phyloP scores from a whole-genome alignment of 2,888 invertebrate species.

The Odiellus spinosus region DNA sequence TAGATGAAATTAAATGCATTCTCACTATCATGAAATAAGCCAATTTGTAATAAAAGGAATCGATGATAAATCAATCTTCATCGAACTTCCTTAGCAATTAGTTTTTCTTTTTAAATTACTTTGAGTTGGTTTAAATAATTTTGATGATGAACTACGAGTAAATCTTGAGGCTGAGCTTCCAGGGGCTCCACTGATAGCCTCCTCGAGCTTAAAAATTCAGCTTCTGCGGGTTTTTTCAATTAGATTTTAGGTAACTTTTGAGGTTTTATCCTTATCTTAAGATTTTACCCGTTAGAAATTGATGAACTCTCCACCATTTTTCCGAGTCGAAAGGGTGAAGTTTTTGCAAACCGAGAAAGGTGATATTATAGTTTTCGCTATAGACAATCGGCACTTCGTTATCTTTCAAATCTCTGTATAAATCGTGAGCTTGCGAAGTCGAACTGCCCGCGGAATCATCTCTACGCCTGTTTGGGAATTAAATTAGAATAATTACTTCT shows the following conservation, averaged over 20 bases:
- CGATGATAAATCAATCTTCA: too few relatives aligned
- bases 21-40: too few relatives aligned
- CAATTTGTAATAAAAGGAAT: too few relatives aligned
- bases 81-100: too few relatives aligned
- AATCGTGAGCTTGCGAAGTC: too few relatives aligned
- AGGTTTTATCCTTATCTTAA: not conserved
- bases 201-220: conserved; percentile 40
- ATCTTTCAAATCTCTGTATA: conserved; percentile 20
- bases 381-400: conserved; percentile 64
- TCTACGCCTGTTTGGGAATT: too few relatives aligned
- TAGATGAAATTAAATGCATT: too few relatives aligned
- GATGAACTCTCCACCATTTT: conserved; percentile 61
- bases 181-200: conserved; percentile 47
- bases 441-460: too few relatives aligned
- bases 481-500: too few relatives aligned
- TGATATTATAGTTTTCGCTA: conserved; percentile 58
- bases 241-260: not conserved
- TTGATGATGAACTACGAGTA: conserved; percentile 56
- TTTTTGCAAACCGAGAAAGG: conserved; percentile 61
- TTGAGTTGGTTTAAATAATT: conserved; percentile 57
- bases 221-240: too few relatives aligned
- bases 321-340: conserved; percentile 74
- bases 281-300: conserved; percentile 30
- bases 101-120: conserved; percentile 22
- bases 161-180: conserved; percentile 53